These are phyloP conservation scores for Pyrrhosoma nymphula DNA, from an alignment of 2,888 invertebrate genomes.

Conservation along the genomic window DNA sequence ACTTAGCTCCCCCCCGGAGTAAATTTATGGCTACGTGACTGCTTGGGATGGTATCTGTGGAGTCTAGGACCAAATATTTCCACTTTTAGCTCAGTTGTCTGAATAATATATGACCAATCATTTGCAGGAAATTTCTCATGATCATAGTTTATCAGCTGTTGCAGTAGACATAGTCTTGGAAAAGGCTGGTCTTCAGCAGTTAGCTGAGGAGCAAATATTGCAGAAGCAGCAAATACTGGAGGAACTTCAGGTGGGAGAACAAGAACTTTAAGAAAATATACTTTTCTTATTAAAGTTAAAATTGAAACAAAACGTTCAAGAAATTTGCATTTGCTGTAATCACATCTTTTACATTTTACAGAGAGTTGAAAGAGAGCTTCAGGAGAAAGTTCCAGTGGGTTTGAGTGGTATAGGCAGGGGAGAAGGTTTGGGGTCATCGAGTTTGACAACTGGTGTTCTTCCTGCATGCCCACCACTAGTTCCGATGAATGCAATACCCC, in stretches of 20 bases:
- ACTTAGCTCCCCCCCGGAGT: no score
- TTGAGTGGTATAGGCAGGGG: slow-evolving; percentile 72
- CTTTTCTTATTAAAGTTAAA: neutral
- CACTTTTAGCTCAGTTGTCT: neutral
- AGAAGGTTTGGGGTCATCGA: slow-evolving; percentile 74
- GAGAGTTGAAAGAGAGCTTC: slow-evolving; percentile 85
- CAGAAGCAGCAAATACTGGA: slow-evolving; percentile 86
- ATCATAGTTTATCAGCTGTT: slow-evolving; percentile 44
- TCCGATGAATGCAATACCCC: slow-evolving; percentile 74
- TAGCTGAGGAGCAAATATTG: slow-evolving; percentile 82
- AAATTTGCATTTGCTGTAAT: neutral
- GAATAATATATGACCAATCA: neutral
- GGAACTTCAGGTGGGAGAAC: slow-evolving; percentile 79
- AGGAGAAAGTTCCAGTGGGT: slow-evolving; percentile 78
- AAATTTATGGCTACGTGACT: no score
- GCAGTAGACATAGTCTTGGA: slow-evolving; percentile 52
- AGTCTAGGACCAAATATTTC: neutral
- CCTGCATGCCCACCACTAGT: slow-evolving; percentile 74
- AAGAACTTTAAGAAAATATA: neutral
- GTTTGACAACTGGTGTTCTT: slow-evolving; percentile 72
- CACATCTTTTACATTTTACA: slow-evolving; percentile 75
- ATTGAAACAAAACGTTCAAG: no score
- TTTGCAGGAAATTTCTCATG: slow-evolving; percentile 40
- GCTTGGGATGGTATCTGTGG: neutral
- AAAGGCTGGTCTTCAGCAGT: slow-evolving; percentile 57